phyloP scores from a whole-genome alignment of 35 echinoderm and acorn worm genomes.

The Lytechinus pictus region DNA sequence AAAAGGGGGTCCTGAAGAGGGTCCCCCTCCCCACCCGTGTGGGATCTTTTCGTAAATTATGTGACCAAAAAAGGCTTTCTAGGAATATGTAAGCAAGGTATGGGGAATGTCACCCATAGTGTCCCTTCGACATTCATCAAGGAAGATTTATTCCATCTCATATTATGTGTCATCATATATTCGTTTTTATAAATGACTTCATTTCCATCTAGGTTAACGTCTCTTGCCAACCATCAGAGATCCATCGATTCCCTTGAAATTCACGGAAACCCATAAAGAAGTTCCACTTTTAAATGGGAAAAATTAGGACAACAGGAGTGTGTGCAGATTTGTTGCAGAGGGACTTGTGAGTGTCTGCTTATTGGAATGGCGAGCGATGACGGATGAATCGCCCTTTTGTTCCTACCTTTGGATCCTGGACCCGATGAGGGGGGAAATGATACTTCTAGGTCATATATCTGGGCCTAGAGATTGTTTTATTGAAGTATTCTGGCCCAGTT shows the following conservation, averaged over 20 bases:
- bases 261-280: background rate
- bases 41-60: background rate
- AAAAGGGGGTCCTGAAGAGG: too few species aligned
- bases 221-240: background rate
- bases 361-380: background rate
- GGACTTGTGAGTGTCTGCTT: background rate
- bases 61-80: background rate
- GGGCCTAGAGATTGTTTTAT: background rate
- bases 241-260: background rate
- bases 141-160: slow-evolving; percentile 4
- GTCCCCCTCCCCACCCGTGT: too few species aligned
- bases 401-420: background rate
- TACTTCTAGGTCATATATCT: background rate
- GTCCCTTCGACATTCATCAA: background rate
- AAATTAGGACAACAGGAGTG: background rate
- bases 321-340: background rate
- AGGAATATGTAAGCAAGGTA: background rate
- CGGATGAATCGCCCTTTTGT: background rate
- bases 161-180: background rate
- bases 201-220: background rate
- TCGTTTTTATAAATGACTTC: background rate
- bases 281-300: background rate
- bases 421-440: background rate
- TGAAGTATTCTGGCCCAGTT: slow-evolving; percentile 30
- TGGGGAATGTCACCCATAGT: background rate